Percentiles rank a stretch among this genome's conserved stretches.
These are phyloP conservation scores for Carcharodon carcharias DNA, from an alignment of 2,797 vertebrate species.

Conservation along the genomic window DNA sequence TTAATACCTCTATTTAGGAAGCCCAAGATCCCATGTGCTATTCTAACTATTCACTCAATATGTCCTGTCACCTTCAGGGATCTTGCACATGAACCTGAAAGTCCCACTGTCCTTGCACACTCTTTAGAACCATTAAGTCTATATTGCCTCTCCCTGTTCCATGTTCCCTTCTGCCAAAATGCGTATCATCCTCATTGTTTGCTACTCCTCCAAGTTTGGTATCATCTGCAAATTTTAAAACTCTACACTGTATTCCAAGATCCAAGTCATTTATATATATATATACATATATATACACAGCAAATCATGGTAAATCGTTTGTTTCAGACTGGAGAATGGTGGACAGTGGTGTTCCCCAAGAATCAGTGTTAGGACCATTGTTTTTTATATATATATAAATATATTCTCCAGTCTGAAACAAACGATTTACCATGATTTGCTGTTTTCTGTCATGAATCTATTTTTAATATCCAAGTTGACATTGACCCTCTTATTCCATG, in stretches of 20 bases:
- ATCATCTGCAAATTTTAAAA: background rate
- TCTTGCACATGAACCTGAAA: background rate
- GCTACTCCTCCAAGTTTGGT: background rate
- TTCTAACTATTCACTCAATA: too few species aligned
- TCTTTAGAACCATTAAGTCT: background rate
- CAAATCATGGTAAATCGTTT: too few species aligned
- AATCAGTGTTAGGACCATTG: too few species aligned
- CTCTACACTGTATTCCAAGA: background rate
- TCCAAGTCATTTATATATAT: background rate
- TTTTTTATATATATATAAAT: background rate
- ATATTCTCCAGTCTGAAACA: background rate
- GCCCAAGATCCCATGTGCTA: background rate
- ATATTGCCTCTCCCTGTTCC: background rate
- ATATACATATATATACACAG: too few species aligned
- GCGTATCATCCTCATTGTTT: background rate
- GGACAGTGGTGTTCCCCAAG: too few species aligned
- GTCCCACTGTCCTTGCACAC: background rate
- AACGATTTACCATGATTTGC: too few species aligned
- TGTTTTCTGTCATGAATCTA: background rate
- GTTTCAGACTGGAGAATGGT: too few species aligned
- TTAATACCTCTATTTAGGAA: background rate
- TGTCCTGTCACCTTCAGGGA: background rate
- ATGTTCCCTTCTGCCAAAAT: background rate
- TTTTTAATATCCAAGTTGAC: background rate
- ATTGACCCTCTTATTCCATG: background rate